Base-by-base conservation (phyloP, 2,113 vertebrate genomes). In the Chloebia gouldiae region DNA sequence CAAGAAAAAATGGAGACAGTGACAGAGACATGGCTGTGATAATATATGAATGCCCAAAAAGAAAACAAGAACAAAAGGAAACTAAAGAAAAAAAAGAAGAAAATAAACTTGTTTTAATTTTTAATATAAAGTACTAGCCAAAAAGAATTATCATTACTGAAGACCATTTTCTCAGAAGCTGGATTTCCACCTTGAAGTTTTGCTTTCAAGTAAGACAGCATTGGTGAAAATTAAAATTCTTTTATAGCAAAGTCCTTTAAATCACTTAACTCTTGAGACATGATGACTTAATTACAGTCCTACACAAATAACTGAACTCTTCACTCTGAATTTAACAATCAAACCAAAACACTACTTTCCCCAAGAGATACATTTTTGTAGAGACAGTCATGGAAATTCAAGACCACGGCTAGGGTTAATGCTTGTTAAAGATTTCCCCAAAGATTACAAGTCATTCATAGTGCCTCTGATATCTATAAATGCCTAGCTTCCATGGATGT, bases 241-340 rank as follows among this genome's bases (percentile, higher is more conserved):
- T 27, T 37, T 31, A 30, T 4, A 86, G 33, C 12, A 53, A 92
- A 93, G 47, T 59, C 10, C 19, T 86, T 88, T 90, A 66, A 82
- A 86, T 92, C 64, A 61, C 68, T 90, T 94, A 88, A 81, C 50
- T 83, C 68, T 81, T 66, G 45, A 94, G 71, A 88, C 35, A 39
- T 47, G 82, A 92, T 66, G 85, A 95, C 75, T 93, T 95, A 95
- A 68, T 61, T 93, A 75, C 15, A 73, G 16, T 35, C 37, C 86
- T 80, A 69, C 33, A 70, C 66, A 94, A 91, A 94, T 59, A 95
- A 86, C 50, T 64, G 75, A 91, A 94, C 75, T 92, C 75, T 91
- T 92, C 75, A 71, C 79, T 94, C 68, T 25, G 72, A 94, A 82
- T 88, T 59, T 83, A 82, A 72, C 56, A 90, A 79, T 82, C 61